phyloP scores from a whole-genome alignment of 2,888 invertebrate species.

The Aethes cnicana region DNA sequence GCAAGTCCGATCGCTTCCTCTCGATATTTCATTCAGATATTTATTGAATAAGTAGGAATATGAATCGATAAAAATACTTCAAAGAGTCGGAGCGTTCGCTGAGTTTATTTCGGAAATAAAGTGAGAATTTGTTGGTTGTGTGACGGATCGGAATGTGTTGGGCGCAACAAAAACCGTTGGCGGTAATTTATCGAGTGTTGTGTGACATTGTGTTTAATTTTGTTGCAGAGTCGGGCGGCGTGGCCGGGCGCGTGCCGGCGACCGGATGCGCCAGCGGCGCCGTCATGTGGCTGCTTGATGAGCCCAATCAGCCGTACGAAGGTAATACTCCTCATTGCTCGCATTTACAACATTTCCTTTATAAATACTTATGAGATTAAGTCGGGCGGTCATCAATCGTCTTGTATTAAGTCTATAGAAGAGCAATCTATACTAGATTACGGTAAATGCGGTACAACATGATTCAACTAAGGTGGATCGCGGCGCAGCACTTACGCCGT shows the following conservation, averaged over 20 bases:
- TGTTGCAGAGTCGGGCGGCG: conserved; percentile 68
- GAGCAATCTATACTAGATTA: too few species aligned
- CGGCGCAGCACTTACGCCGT: too few species aligned
- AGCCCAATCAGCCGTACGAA: conserved; percentile 84
- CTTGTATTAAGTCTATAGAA: neutral
- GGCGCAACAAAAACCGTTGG: conserved; percentile 23
- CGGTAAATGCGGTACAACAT: too few species aligned
- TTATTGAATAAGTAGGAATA: conserved; percentile 30
- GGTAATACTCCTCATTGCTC: conserved; percentile 59
- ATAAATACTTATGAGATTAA: conserved; percentile 26
- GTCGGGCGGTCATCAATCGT: conserved; percentile 17
- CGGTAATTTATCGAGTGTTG: conserved; percentile 17
- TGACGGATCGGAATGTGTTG: conserved; percentile 17
- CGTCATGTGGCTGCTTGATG: conserved; percentile 88
- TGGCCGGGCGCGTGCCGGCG: conserved; percentile 78
- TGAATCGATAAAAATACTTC: conserved; percentile 26
- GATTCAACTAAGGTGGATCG: too few species aligned
- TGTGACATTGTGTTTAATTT: conserved; percentile 21
- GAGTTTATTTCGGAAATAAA: conserved; percentile 27
- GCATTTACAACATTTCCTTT: conserved; percentile 17
- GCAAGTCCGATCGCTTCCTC: conserved; percentile 45
- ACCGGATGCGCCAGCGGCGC: conserved; percentile 82
- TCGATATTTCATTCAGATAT: conserved; percentile 40
- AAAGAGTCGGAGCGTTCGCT: conserved; percentile 24
- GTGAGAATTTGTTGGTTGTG: conserved; percentile 22